Evolutionary conservation across 2,888 invertebrate species (phyloP).

Genomic region (Drosophila lutescens): DNA sequence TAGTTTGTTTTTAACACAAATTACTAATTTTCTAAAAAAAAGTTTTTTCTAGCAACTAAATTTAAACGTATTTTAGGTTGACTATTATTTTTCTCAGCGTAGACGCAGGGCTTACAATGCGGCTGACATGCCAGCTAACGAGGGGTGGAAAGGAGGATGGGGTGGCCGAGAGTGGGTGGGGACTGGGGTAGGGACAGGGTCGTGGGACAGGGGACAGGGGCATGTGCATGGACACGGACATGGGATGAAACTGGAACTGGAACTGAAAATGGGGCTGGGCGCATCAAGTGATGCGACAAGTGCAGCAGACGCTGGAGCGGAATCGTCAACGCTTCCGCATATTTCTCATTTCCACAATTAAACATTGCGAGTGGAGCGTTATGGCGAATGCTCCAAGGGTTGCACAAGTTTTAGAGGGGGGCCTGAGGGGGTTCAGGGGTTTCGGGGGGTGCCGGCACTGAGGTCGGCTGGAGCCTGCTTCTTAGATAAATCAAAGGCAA

Average conservation of each 20-base stretch:
- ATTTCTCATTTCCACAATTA: constrained; percentile 81
- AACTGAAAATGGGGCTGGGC: constrained; percentile 42
- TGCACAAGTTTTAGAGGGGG: constrained; percentile 23
- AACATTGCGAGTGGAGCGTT: constrained; percentile 60
- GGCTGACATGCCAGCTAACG: constrained; percentile 59
- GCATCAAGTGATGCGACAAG: constrained; percentile 80
- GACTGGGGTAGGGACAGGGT: constrained; percentile 4
- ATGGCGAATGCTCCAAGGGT: constrained; percentile 43
- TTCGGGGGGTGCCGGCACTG: constrained; percentile 6
- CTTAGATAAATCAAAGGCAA: constrained; percentile 74
- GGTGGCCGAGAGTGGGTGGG: constrained; percentile 8
- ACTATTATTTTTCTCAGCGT: neutral
- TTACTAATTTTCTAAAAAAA: too few relatives aligned
- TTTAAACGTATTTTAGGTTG: neutral
- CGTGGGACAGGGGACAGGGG: neutral
- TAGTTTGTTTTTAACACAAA: too few relatives aligned
- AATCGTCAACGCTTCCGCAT: constrained; percentile 80
- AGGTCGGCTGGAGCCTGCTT: constrained; percentile 29
- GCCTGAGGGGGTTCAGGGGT: neutral
- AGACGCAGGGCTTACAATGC: constrained; percentile 53
- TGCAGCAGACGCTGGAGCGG: constrained; percentile 75
- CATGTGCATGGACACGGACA: constrained; percentile 12
- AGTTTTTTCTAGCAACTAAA: too few relatives aligned
- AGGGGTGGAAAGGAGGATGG: constrained; percentile 19
- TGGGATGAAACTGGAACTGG: constrained; percentile 22